Evolutionary conservation across 2,113 vertebrate genomes (phyloP).

Genomic region (Fregetta grallaria): DNA sequence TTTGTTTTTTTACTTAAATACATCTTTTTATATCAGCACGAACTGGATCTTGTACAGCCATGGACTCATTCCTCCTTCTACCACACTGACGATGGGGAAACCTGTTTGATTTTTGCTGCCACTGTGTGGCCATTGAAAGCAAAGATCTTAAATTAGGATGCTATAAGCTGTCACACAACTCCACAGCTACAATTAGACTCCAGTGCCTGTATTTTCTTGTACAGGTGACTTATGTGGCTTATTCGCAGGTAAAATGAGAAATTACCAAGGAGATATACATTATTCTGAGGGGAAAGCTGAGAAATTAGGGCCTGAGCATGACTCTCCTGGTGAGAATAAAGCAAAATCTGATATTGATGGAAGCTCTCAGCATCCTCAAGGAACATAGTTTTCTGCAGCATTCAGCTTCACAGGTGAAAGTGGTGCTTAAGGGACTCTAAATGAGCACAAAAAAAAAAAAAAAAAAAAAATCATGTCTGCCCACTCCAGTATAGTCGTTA

Average conservation of each 20-base stretch:
- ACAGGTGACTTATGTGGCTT: not conserved
- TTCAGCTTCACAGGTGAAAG: not conserved
- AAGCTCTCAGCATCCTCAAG: not conserved
- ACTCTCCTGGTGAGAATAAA: not conserved
- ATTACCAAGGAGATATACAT: not conserved
- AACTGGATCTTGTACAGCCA: not conserved
- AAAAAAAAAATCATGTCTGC: not conserved
- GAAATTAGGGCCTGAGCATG: not conserved
- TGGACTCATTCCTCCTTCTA: accelerated
- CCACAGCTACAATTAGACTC: not conserved
- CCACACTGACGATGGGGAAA: accelerated
- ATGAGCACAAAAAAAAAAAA: not conserved
- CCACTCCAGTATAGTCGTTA: not conserved
- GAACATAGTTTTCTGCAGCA: not conserved
- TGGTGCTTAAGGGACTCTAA: not conserved
- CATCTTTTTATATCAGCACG: not conserved
- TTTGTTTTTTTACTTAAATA: not conserved
- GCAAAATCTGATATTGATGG: not conserved
- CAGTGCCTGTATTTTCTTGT: not conserved
- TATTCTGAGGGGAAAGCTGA: not conserved
- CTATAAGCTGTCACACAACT: accelerated
- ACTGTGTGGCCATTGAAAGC: not conserved
- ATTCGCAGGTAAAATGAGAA: not conserved
- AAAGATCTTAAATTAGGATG: not conserved
- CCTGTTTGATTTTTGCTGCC: conserved; percentile 33